Conservation (phyloP, 2,113 vertebrate species). For the Pelobates fuscus region DNA sequence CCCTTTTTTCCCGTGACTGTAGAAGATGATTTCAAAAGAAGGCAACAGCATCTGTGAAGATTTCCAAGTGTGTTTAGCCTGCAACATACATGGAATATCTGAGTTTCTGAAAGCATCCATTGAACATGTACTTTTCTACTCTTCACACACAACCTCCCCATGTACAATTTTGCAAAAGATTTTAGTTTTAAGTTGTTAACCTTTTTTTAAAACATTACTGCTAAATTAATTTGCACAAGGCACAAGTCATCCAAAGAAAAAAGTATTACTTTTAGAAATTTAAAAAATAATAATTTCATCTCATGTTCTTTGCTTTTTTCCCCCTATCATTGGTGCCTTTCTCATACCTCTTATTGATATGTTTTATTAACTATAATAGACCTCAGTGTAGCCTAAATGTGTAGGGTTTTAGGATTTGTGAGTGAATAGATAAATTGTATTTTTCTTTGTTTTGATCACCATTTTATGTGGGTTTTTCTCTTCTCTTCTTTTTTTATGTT, state of each 20-base stretch:
- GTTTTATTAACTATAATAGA: slow-evolving; percentile 36
- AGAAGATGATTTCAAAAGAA: too few relatives aligned
- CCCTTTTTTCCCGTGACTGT: too few relatives aligned
- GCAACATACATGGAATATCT: too few relatives aligned
- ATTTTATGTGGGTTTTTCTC: slow-evolving; percentile 27
- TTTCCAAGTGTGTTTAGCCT: too few relatives aligned
- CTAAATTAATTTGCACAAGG: too few relatives aligned
- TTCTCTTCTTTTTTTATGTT: background rate
- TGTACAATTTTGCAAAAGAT: too few relatives aligned
- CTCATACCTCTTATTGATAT: slow-evolving; percentile 33
- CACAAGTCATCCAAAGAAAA: background rate
- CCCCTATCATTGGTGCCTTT: slow-evolving; percentile 46
- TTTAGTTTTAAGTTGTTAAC: slow-evolving; percentile 10
- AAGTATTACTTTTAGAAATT: background rate
- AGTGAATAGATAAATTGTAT: slow-evolving; percentile 42
- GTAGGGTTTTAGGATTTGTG: slow-evolving; percentile 23
- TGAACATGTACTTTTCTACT: too few relatives aligned
- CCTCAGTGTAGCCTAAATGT: slow-evolving; percentile 35
- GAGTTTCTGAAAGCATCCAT: too few relatives aligned
- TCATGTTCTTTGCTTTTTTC: slow-evolving; percentile 24
- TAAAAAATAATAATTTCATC: background rate
- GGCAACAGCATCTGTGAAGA: too few relatives aligned
- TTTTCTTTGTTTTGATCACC: slow-evolving; percentile 30
- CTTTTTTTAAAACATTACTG: too few relatives aligned
- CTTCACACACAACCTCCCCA: too few relatives aligned